phyloP scores from a whole-genome alignment of 2,888 invertebrate genomes.

The Hipparchia semele region DNA sequence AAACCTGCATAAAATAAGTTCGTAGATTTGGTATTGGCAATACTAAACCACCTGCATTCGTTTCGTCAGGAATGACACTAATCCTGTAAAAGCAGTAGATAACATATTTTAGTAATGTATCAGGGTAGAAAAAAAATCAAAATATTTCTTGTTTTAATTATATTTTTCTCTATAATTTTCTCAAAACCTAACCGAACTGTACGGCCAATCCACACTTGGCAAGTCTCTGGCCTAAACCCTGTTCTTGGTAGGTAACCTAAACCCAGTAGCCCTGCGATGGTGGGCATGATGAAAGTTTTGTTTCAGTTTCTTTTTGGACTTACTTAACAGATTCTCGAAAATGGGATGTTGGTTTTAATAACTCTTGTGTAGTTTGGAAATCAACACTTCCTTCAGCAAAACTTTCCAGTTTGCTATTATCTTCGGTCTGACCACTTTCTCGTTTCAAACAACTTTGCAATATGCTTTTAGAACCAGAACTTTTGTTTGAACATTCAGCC shows the following conservation, averaged over 20 bases:
- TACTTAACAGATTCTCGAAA: slow-evolving; percentile 53
- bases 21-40: slow-evolving; percentile 49
- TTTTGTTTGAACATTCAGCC: slow-evolving; percentile 22
- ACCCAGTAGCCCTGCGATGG: too few species aligned
- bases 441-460: slow-evolving; percentile 34
- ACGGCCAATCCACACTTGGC: too few species aligned
- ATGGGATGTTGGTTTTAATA: slow-evolving; percentile 45
- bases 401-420: slow-evolving; percentile 30
- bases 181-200: too few species aligned
- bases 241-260: too few species aligned
- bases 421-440: slow-evolving; percentile 37
- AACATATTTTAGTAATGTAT: not conserved
- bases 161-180: too few species aligned
- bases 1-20: slow-evolving; percentile 74
- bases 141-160: too few species aligned
- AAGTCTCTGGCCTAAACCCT: too few species aligned
- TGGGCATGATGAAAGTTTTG: too few species aligned
- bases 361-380: slow-evolving; percentile 24
- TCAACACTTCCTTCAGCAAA: slow-evolving; percentile 39
- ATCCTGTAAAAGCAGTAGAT: slow-evolving; percentile 48
- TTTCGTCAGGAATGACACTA: slow-evolving; percentile 45
- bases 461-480: slow-evolving; percentile 13
- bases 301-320: not conserved
- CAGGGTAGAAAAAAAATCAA: too few species aligned
- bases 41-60: slow-evolving; percentile 22